A percentile compares a stretch with the other conserved stretches of the same genome.
Evolutionary conservation across 2,113 vertebrate genomes (phyloP).

Genomic region (Phylloscopus trochiloides): DNA sequence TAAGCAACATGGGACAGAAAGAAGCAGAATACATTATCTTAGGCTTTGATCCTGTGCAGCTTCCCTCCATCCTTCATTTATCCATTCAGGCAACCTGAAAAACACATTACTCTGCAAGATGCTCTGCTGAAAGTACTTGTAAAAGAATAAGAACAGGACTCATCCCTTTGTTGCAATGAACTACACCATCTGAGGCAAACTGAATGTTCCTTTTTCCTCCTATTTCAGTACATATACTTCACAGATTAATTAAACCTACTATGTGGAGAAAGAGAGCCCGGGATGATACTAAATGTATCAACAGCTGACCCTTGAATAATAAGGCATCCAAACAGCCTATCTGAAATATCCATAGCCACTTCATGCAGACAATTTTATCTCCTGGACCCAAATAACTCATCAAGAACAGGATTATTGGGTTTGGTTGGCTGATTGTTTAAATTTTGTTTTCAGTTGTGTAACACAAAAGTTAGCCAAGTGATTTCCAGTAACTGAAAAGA

Average conservation of each 20-base stretch:
- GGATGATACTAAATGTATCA: background rate
- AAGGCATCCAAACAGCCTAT: background rate
- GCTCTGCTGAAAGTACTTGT: background rate
- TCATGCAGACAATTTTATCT: background rate
- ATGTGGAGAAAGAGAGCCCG: background rate
- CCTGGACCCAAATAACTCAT: background rate
- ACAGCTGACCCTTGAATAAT: background rate
- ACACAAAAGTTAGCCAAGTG: background rate
- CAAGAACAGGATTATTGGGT: background rate
- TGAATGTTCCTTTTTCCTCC: background rate
- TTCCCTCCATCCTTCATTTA: background rate
- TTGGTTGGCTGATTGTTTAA: background rate
- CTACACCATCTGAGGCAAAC: background rate
- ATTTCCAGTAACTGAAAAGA: background rate
- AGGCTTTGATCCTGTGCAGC: background rate
- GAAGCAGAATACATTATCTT: background rate
- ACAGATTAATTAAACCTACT: background rate
- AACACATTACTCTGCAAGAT: background rate
- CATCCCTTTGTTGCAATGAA: background rate
- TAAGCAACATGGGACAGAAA: background rate
- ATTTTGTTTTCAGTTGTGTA: background rate
- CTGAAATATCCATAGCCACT: background rate
- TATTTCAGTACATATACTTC: background rate
- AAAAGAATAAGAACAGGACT: background rate
- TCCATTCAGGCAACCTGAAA: background rate